Evolutionary conservation across 2,797 vertebrate species (phyloP).

Genomic region (Gallinago stenura): DNA sequence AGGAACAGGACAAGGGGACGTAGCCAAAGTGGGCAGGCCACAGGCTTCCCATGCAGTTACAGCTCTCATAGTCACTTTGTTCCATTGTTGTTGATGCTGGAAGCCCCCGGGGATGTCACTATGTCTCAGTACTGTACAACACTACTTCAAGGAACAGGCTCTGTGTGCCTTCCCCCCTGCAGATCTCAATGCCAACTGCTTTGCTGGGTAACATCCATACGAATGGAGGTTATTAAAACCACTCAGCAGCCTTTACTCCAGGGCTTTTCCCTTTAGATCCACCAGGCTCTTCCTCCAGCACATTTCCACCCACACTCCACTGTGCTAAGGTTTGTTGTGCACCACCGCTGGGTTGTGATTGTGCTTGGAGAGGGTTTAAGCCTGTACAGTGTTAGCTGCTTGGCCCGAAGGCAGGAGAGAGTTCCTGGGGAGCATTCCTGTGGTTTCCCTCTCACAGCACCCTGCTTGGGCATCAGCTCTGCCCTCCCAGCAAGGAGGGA

Average conservation of each 20-base stretch:
- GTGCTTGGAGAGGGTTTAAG: neutral
- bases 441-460: neutral
- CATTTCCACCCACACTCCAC: neutral
- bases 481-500: neutral
- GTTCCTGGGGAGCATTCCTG: constrained; percentile 23
- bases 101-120: neutral
- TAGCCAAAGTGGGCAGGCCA: neutral
- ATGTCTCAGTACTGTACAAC: neutral
- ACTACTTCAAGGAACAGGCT: constrained; percentile 22
- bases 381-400: neutral
- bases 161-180: fast-evolving
- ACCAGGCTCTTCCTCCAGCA: neutral
- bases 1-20: neutral
- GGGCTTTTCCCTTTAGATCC: neutral
- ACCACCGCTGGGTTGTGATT: neutral
- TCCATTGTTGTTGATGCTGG: neutral
- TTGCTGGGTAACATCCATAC: neutral
- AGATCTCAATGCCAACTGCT: neutral
- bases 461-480: neutral
- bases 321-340: neutral
- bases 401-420: neutral
- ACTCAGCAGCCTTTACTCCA: neutral
- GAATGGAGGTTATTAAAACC: constrained; percentile 20
- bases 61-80: neutral
- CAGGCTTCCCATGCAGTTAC: neutral